Evolutionary conservation across 2,888 invertebrate species (phyloP).

Genomic region (Drosophila mimetica): DNA sequence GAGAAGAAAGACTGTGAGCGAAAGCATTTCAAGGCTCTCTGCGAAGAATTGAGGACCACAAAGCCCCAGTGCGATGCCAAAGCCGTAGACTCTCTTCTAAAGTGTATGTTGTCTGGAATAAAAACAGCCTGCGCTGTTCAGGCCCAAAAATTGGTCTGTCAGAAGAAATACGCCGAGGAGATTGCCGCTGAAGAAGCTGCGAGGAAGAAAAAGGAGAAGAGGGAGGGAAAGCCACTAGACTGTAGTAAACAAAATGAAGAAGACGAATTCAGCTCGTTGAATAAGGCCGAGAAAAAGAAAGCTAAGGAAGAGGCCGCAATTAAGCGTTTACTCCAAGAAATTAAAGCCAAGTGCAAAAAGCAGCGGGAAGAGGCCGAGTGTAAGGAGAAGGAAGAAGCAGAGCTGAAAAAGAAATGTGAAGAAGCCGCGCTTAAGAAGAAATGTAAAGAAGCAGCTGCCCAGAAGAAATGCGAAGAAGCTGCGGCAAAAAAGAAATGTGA

Average conservation of each 20-base stretch:
- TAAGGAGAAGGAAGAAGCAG: not conserved
- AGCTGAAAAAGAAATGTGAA: not conserved
- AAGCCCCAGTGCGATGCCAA: not conserved
- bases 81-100: slow-evolving; percentile 14
- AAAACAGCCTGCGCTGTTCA: slow-evolving; percentile 8
- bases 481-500: not conserved
- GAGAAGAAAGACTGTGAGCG: slow-evolving; percentile 4
- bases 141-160: slow-evolving; percentile 7
- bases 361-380: not conserved
- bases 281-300: not conserved
- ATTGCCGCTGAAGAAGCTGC: slow-evolving; percentile 1
- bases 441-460: not conserved
- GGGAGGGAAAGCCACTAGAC: not conserved
- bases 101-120: slow-evolving; percentile 27
- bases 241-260: not conserved
- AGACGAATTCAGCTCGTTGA: not conserved
- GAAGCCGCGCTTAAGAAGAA: slow-evolving; percentile 2
- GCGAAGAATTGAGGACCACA: not conserved
- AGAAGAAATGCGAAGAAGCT: not conserved
- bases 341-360: slow-evolving; percentile 7
- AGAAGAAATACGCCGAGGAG: slow-evolving; percentile 5
- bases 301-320: not conserved
- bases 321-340: not conserved
- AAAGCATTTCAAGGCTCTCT: slow-evolving; percentile 5
- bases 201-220: not conserved